These are phyloP conservation scores for Aegypius monachus DNA, from an alignment of 2,113 vertebrate species.

Conservation along the genomic window DNA sequence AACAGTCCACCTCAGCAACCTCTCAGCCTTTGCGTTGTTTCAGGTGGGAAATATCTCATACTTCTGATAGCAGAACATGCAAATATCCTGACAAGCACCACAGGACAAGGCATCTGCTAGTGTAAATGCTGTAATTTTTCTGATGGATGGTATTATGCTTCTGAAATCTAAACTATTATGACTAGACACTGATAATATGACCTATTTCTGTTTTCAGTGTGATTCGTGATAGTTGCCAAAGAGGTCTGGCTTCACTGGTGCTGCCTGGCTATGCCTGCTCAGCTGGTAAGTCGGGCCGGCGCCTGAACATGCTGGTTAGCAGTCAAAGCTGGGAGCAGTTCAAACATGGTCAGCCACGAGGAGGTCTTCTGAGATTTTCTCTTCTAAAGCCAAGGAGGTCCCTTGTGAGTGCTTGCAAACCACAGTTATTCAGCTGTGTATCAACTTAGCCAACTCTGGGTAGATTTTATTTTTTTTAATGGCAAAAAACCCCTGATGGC, in stretches of 20 bases:
- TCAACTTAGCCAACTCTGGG: neutral
- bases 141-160: neutral
- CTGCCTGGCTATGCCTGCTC: neutral
- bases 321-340: slow-evolving; percentile 3
- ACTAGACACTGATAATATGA: neutral
- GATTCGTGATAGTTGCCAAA: neutral
- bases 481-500: neutral
- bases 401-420: slow-evolving; percentile 18
- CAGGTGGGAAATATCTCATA: neutral
- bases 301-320: neutral
- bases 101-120: neutral
- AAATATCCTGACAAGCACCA: neutral
- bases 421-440: neutral
- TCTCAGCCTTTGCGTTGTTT: neutral
- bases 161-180: neutral
- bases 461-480: neutral
- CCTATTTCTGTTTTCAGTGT: neutral
- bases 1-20: neutral
- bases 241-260: neutral
- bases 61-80: neutral
- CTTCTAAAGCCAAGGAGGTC: slow-evolving; percentile 33
- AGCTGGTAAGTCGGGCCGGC: neutral
- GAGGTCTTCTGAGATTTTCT: slow-evolving; percentile 1
- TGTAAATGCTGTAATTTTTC: neutral
- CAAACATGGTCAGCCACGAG: neutral